Evolutionary conservation across 2,888 invertebrate genomes (phyloP), one percentile per base, ranked within the genome.

Genomic region (Ceriagrion tenellum): DNA sequence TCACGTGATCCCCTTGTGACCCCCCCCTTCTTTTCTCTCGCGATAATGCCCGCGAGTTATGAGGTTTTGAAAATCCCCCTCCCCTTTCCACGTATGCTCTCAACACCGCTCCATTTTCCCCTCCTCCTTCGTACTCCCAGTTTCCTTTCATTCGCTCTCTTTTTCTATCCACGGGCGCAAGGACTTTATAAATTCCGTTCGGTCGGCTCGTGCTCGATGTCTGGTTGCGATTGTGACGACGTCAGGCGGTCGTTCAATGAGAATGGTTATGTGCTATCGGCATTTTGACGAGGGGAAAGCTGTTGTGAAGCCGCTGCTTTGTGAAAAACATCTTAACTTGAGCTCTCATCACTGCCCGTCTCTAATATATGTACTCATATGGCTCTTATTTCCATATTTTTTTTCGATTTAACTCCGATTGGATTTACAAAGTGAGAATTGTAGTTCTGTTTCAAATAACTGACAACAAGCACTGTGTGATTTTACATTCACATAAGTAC

Each of bases 1-100:
- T 81, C 81, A 81, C 81, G 81, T 81, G 81, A 81, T 81, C 35
- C 26, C 18, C 81, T 81, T 81, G 81, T 81, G 81, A 81, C 81
- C 35, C 81, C 13, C 13, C 47, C 47, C 47, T 47, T 8, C 8
- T 16, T 59, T 12, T 20, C 59, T 0, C 12, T 23, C n/a, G 81
- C 16, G 81, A 81, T 81, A 81, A 81, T 81, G 35, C 35, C 81
- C 26, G 18, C 16, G 81, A 81, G 81, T 30, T 81, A 35, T 81
- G 81, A 16, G 23, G 30, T 81, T 81, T 81, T 81, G 35, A 81
- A 13, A 18, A 59, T 1, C 20, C 59, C 20, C 59, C 12, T 16
- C 59, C 81, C 81, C 35, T 16, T 1, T 81, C 35, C 81, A 12
- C 4, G 26, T 8, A n/a, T 23, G 30, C 23, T 8, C 13, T 23